Base-by-base conservation (phyloP, 2,113 vertebrate species). In the Laticauda laticaudata region DNA sequence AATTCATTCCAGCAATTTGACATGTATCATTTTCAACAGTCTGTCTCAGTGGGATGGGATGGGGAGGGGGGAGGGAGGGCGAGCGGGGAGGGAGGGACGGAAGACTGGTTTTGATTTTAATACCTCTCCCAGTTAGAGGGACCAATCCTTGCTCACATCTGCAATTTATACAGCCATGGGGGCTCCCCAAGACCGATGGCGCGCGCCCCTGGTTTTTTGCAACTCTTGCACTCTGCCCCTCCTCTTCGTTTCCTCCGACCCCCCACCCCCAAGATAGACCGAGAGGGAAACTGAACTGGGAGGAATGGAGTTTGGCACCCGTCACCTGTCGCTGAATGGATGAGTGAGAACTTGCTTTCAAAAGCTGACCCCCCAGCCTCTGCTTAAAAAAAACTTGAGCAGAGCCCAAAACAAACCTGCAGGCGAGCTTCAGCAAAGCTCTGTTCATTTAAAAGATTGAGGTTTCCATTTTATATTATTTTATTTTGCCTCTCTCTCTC, bases 1-100 rank as follows among this genome's bases (percentile, higher is more conserved):
- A 97, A 97, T 96, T 93, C 96, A 94, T 96, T 97, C 97, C 98
- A 98, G 97, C 97, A 94, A 97, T 97, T 98, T 53, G 91, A 97
- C 98, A 98, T 97, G 97, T 97, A 97, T 95, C 90, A 45, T 97
- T 97, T 97, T 96, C 96, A 97, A 96, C 96, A 91, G 96, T 91
- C 95, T 92, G 94, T 94, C 95, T 96, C 95, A 94, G 69, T 81
- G 69, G 69, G 39, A 20, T 20, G 6, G 6, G 61, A 69, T 69
- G 11, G 61, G 10, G 61, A 11, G 0, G 3, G 56, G 56, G 56
- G 5, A 21, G 56, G 20, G 5, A 10, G 24, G 57, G 59, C 94
- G 95, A 10, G 95, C 97, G 93, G 18, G 55, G 20, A 21, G 5
- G 57, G 23, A 9, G n/a, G 94, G 95, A 12, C 95, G 97, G 93